Conservation (phyloP, 2,888 invertebrate species). For the Rosalia funebris region DNA sequence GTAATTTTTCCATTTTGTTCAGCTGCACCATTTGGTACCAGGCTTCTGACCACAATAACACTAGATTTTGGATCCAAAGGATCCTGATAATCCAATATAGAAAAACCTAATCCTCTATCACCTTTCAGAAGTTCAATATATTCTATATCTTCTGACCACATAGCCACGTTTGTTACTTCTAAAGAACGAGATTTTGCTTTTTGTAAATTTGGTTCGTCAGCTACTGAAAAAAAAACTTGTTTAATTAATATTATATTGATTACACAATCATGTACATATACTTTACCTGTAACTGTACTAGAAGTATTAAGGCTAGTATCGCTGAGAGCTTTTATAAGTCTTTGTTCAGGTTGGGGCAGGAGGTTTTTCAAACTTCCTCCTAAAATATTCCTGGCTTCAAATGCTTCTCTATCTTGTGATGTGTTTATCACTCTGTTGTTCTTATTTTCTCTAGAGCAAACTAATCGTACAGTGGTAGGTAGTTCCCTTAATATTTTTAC, state of each 20-base stretch:
- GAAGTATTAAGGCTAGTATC: slow-evolving; percentile 92
- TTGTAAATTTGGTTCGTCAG: slow-evolving; percentile 73
- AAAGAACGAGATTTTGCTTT: slow-evolving; percentile 87
- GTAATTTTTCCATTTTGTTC: slow-evolving; percentile 90
- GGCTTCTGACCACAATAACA: slow-evolving; percentile 95
- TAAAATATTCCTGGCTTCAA: slow-evolving; percentile 83
- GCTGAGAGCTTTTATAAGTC: slow-evolving; percentile 90
- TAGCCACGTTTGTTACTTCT: slow-evolving; percentile 94
- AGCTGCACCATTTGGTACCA: slow-evolving; percentile 98
- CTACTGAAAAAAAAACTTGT: slow-evolving; percentile 60
- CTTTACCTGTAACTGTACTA: slow-evolving; percentile 75
- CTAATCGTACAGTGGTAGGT: slow-evolving; percentile 89
- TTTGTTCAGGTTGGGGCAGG: slow-evolving; percentile 64
- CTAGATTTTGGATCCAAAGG: slow-evolving; percentile 94
- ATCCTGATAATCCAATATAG: slow-evolving; percentile 97
- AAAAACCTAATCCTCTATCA: slow-evolving; percentile 97
- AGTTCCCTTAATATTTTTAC: slow-evolving; percentile 94
- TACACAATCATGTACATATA: neutral
- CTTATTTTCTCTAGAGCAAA: slow-evolving; percentile 81
- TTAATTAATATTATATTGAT: neutral
- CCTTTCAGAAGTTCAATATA: slow-evolving; percentile 92
- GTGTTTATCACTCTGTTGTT: slow-evolving; percentile 77
- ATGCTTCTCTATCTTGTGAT: slow-evolving; percentile 78
- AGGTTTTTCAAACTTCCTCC: slow-evolving; percentile 89
- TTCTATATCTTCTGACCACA: slow-evolving; percentile 96